Evolutionary conservation across 2,888 invertebrate species (phyloP).

Genomic region (Heliconius cydno): DNA sequence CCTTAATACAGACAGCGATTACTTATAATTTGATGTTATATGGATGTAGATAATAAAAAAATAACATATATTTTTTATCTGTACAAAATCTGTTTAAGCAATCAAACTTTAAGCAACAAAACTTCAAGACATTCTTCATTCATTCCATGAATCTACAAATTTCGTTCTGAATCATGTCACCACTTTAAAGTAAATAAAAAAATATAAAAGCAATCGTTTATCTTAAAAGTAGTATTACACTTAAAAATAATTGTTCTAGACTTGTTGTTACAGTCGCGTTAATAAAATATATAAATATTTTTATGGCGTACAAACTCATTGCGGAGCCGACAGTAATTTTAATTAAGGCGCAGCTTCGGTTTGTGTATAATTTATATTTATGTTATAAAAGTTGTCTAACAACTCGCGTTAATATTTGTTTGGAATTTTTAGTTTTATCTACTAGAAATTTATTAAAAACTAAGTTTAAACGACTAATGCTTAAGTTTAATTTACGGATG

Average conservation of each 20-base stretch:
- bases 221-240: conserved; percentile 4
- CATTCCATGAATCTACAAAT: too few relatives aligned
- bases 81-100: too few relatives aligned
- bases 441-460: not conserved
- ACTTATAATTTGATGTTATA: too few relatives aligned
- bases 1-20: too few relatives aligned
- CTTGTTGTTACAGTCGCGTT: not conserved
- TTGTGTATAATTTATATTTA: conserved; percentile 24
- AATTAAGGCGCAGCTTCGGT: conserved; percentile 28
- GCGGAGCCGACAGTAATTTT: conserved; percentile 15
- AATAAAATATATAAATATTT: conserved; percentile 16
- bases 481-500: not conserved
- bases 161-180: too few relatives aligned
- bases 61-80: too few relatives aligned
- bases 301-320: conserved; percentile 14
- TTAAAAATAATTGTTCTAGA: conserved; percentile 7
- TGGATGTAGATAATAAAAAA: too few relatives aligned
- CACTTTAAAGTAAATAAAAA: not conserved
- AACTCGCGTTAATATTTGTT: conserved; percentile 25
- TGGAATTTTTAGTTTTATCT: conserved; percentile 13
- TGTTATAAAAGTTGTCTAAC: conserved; percentile 8
- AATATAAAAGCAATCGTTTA: conserved; percentile 7
- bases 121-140: too few relatives aligned
- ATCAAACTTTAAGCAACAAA: too few relatives aligned
- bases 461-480: not conserved